A percentile compares a stretch with the other conserved stretches of the same genome.
These are phyloP conservation scores for Acanthaster planci DNA, from an alignment of 35 echinoderm and acorn worm species.

Conservation along the genomic window DNA sequence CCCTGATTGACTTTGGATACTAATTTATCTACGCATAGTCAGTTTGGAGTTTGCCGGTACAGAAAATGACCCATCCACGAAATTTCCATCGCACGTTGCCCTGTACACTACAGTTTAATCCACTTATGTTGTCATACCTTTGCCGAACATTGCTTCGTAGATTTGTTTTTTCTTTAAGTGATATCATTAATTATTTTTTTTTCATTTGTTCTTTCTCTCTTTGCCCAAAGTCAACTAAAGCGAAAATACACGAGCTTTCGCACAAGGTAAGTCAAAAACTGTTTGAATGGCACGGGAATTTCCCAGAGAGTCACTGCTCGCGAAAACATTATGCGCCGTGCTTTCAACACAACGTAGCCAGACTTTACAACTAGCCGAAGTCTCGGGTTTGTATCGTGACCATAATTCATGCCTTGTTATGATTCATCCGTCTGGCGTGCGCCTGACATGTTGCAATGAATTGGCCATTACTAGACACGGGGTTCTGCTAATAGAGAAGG, in stretches of 20 bases:
- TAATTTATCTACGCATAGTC: too few species aligned
- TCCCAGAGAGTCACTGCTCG: background rate
- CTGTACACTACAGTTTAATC: too few species aligned
- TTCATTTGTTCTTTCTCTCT: background rate
- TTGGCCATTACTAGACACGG: background rate
- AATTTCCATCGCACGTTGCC: too few species aligned
- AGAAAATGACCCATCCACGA: too few species aligned
- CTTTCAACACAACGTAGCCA: constrained; percentile 2
- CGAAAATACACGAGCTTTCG: constrained; percentile 64
- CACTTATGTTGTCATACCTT: too few species aligned
- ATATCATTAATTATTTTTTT: too few species aligned
- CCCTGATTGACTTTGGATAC: too few species aligned
- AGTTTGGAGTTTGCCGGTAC: too few species aligned
- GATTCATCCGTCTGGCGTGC: background rate
- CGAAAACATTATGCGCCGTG: background rate
- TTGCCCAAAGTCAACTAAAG: constrained; percentile 43
- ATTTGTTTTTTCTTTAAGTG: too few species aligned
- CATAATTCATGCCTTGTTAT: constrained; percentile 12
- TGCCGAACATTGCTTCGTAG: too few species aligned
- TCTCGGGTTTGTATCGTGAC: background rate
- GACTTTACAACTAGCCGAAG: background rate
- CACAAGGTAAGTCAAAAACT: constrained; percentile 43
- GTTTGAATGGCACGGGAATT: background rate
- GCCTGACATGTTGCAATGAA: constrained; percentile 26
- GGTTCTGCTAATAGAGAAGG: background rate